Conservation (phyloP, 2,888 invertebrate species). For the Spodoptera littoralis region DNA sequence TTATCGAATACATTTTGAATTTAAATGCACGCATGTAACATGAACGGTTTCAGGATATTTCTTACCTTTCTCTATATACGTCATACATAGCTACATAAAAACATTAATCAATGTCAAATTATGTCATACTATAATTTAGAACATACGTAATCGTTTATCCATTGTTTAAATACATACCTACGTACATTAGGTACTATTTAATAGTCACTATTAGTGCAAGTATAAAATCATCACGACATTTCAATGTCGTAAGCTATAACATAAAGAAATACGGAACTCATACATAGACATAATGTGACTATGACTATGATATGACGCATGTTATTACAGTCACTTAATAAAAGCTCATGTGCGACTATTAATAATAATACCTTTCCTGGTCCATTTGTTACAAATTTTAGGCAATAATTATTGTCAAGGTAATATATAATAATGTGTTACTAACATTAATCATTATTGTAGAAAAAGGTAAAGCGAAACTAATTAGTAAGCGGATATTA, state of each 20-base stretch:
- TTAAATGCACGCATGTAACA: no score
- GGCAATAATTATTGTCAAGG: slow-evolving; percentile 4
- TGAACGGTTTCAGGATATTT: no score
- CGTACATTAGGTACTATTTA: slow-evolving; percentile 14
- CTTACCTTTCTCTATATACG: no score
- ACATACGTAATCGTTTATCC: no score
- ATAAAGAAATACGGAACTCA: slow-evolving; percentile 59
- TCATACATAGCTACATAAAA: no score
- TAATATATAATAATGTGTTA: no score
- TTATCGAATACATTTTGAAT: no score
- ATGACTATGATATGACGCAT: slow-evolving; percentile 38
- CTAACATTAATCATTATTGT: slow-evolving; percentile 34
- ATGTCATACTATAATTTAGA: no score
- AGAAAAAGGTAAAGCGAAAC: slow-evolving; percentile 19
- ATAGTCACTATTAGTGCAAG: slow-evolving; percentile 26
- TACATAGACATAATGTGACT: background rate
- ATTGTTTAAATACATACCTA: no score
- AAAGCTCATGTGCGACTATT: slow-evolving; percentile 29
- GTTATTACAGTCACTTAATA: slow-evolving; percentile 18
- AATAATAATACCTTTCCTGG: slow-evolving; percentile 35
- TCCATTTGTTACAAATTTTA: slow-evolving; percentile 15
- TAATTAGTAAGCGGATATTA: slow-evolving; percentile 19
- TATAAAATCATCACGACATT: slow-evolving; percentile 49
- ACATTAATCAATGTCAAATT: no score
- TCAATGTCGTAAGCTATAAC: slow-evolving; percentile 53